Evolutionary conservation across 2,797 vertebrate species (phyloP).

Genomic region (Delichon dasypus): DNA sequence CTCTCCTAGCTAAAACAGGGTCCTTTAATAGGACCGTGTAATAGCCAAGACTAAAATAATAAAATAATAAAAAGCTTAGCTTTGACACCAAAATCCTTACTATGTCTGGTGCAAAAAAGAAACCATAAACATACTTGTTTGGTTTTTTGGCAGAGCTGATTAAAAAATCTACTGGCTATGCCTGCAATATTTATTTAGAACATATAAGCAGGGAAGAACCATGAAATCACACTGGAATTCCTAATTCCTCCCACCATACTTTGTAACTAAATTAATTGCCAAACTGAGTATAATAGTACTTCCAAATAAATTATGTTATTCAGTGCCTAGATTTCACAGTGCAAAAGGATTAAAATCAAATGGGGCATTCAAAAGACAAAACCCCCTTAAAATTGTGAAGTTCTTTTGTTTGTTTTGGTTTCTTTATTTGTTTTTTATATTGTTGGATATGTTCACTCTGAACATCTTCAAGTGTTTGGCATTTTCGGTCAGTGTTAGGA

Average conservation of each 20-base stretch:
- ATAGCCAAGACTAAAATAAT: neutral
- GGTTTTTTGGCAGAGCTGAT: neutral
- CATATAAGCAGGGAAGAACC: neutral
- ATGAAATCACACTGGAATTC: neutral
- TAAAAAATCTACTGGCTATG: neutral
- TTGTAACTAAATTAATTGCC: neutral
- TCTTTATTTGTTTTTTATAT: neutral
- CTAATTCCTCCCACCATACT: neutral
- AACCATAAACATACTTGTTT: neutral
- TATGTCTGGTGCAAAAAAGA: neutral
- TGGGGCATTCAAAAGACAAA: neutral
- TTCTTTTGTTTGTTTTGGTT: neutral
- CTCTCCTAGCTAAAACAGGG: neutral
- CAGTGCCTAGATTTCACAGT: neutral
- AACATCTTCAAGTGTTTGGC: neutral
- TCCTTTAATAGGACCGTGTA: neutral
- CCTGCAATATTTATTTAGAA: neutral
- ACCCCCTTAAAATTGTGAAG: rapidly evolving
- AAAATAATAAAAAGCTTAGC: neutral
- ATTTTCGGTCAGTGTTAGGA: neutral
- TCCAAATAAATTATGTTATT: neutral
- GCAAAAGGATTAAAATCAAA: neutral
- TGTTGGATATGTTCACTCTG: neutral
- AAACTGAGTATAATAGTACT: neutral
- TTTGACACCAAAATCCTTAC: neutral